phyloP scores from a whole-genome alignment of 2,888 invertebrate genomes.

The Cartodere bifasciata region DNA sequence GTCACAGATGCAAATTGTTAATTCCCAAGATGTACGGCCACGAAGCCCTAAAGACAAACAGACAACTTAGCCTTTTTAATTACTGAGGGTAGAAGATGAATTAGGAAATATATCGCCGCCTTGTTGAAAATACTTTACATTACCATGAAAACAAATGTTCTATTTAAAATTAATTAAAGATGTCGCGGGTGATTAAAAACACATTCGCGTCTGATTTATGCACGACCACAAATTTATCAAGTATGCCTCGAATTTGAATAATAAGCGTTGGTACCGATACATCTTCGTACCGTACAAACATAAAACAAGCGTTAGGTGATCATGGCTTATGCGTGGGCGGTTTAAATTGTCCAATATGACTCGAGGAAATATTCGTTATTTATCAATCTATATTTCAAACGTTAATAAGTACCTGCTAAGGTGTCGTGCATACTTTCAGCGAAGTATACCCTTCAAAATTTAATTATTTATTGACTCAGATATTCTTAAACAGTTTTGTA shows the following conservation, averaged over 20 bases:
- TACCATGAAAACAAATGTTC: no score
- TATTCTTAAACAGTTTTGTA: slow-evolving; percentile 5
- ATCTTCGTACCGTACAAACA: no score
- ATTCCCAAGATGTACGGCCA: slow-evolving; percentile 33
- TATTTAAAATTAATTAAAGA: no score
- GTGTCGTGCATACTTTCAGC: slow-evolving; percentile 17
- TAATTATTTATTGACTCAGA: slow-evolving; percentile 11
- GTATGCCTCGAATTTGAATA: no score
- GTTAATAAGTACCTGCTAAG: slow-evolving; percentile 18
- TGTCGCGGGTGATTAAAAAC: no score
- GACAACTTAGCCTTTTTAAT: no score
- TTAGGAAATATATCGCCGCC: slow-evolving; percentile 28
- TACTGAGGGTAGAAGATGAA: slow-evolving; percentile 29
- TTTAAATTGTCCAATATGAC: slow-evolving; percentile 19
- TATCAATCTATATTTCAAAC: slow-evolving; percentile 20
- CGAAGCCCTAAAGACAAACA: no score
- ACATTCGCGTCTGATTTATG: no score
- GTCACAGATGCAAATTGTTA: slow-evolving; percentile 36
- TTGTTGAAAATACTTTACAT: no score
- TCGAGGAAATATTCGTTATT: slow-evolving; percentile 18
- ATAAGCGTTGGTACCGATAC: no score
- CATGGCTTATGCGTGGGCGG: slow-evolving; percentile 14
- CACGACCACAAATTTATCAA: no score
- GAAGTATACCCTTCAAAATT: slow-evolving; percentile 18
- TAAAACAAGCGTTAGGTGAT: no score